Conservation (phyloP, 2,888 invertebrate genomes). For the Drosophila subsilvestris region DNA sequence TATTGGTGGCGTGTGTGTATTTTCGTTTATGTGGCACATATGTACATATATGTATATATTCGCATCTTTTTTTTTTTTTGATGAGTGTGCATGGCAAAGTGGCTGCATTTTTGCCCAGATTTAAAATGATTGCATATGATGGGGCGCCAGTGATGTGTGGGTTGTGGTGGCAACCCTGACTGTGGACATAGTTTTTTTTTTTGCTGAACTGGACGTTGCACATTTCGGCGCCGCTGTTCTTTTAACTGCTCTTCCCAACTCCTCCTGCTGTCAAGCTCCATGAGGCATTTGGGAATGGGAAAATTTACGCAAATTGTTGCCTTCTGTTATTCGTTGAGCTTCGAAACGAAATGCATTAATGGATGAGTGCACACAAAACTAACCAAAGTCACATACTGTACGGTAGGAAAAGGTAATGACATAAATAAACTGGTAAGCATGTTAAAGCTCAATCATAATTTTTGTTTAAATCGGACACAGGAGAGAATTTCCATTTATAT, state of each 20-base stretch:
- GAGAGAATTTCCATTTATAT: background rate
- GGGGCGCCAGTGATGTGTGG: slow-evolving; percentile 7
- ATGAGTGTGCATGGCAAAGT: slow-evolving; percentile 55
- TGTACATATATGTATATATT: slow-evolving; percentile 18
- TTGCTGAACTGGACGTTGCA: slow-evolving; percentile 25
- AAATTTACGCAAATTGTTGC: slow-evolving; percentile 25
- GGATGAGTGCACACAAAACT: slow-evolving; percentile 16
- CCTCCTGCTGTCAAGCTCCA: slow-evolving; percentile 24
- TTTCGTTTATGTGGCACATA: slow-evolving; percentile 20
- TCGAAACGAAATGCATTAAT: slow-evolving; percentile 23
- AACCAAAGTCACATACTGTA: slow-evolving; percentile 3
- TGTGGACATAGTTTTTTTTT: slow-evolving; percentile 30
- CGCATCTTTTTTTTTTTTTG: slow-evolving; percentile 54
- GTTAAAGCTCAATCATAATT: too few relatives aligned
- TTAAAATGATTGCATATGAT: slow-evolving; percentile 60
- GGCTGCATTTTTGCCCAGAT: slow-evolving; percentile 59
- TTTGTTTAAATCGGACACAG: background rate
- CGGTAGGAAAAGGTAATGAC: slow-evolving; percentile 7
- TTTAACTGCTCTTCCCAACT: slow-evolving; percentile 44
- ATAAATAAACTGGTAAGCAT: slow-evolving; percentile 5
- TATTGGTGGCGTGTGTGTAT: slow-evolving; percentile 8
- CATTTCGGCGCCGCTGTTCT: slow-evolving; percentile 38
- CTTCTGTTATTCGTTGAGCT: slow-evolving; percentile 23
- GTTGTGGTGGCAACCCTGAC: slow-evolving; percentile 7
- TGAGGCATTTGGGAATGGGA: slow-evolving; percentile 39